Percentiles rank a stretch among this genome's conserved stretches.
phyloP scores from a whole-genome alignment of 1,140 invertebrate species.

The Rhysida immarginata region DNA sequence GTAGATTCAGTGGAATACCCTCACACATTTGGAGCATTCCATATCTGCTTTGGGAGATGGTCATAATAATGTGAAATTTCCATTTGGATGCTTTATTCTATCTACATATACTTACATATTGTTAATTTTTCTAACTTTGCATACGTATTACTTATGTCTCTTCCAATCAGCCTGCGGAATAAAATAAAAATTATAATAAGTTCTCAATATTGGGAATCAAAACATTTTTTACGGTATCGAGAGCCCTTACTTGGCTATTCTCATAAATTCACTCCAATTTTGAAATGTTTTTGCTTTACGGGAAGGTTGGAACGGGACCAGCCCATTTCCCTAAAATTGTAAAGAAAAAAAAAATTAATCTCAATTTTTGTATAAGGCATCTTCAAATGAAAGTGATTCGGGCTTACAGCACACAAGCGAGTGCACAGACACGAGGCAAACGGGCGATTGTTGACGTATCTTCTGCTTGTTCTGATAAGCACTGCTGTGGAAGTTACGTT shows the following conservation, averaged over 20 bases:
- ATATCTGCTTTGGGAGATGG: too few relatives aligned
- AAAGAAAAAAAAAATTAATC: not conserved
- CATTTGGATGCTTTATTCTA: too few relatives aligned
- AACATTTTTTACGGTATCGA: not conserved
- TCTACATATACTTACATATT: slow-evolving; percentile 58
- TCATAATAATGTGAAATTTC: too few relatives aligned
- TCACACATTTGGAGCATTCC: too few relatives aligned
- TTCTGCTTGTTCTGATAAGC: too few relatives aligned
- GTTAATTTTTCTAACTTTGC: slow-evolving; percentile 93
- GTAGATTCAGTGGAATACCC: too few relatives aligned
- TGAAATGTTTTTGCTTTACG: slow-evolving; percentile 55
- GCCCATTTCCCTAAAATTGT: slow-evolving; percentile 32
- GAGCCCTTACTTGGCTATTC: slow-evolving; percentile 57
- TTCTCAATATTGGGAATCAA: slow-evolving; percentile 8
- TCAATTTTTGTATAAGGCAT: too few relatives aligned
- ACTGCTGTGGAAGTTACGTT: too few relatives aligned
- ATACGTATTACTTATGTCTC: slow-evolving; percentile 89
- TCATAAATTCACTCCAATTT: slow-evolving; percentile 87
- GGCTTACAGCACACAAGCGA: too few relatives aligned
- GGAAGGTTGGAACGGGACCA: slow-evolving; percentile 47
- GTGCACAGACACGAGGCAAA: too few relatives aligned
- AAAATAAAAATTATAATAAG: slow-evolving; percentile 15
- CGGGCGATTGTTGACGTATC: too few relatives aligned
- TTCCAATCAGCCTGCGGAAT: slow-evolving; percentile 65
- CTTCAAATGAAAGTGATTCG: too few relatives aligned